phyloP scores from a whole-genome alignment of 2,113 vertebrate species.

The Anas platyrhynchos region DNA sequence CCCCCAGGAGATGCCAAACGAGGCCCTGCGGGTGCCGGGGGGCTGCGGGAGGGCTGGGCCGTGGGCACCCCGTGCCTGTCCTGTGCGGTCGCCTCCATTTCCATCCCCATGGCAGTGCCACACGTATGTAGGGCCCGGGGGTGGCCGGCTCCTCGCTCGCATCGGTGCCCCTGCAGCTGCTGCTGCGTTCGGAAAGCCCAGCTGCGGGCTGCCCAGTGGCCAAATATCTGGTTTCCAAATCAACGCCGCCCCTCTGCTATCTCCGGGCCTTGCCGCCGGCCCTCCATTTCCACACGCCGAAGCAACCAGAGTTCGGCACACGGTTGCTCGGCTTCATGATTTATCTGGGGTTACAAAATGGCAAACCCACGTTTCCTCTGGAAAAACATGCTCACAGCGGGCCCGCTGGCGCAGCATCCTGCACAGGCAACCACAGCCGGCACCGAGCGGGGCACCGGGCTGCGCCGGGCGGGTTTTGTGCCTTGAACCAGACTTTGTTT shows the following conservation, averaged over 20 bases:
- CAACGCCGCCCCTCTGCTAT: neutral
- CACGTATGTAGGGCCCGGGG: fast-evolving
- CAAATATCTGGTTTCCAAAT: neutral
- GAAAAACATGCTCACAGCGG: neutral
- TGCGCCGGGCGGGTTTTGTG: neutral
- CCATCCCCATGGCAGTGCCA: neutral
- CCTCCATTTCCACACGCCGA: fast-evolving
- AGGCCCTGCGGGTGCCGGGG: neutral
- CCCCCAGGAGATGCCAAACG: neutral
- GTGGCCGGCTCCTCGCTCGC: neutral
- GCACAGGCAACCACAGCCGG: neutral
- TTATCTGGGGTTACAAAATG: neutral
- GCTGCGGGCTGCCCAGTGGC: neutral
- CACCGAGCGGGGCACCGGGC: neutral
- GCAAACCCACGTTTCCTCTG: neutral
- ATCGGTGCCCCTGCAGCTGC: fast-evolving
- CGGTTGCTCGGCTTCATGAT: neutral
- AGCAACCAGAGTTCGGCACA: fast-evolving
- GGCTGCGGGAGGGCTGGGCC: fast-evolving
- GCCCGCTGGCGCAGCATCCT: neutral
- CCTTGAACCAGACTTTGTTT: neutral
- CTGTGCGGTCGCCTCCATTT: neutral
- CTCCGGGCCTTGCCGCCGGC: neutral
- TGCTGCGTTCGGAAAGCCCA: neutral
- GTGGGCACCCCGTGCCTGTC: neutral